phyloP scores from a whole-genome alignment of 2,113 vertebrate species.

The Damaliscus lunatus region DNA sequence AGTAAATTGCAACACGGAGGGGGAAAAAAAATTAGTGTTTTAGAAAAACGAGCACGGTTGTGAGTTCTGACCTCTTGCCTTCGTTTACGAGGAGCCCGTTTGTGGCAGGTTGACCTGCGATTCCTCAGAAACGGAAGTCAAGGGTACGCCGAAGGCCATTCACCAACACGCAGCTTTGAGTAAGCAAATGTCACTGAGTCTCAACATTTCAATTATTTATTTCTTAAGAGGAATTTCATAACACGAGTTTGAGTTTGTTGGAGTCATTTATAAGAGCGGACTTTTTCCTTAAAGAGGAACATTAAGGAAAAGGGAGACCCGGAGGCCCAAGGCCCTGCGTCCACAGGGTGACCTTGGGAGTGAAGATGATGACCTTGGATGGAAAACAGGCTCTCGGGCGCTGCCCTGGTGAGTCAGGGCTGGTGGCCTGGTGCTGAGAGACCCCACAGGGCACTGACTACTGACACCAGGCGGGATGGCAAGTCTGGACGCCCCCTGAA shows the following conservation, averaged over 20 bases:
- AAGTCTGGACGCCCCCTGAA: not conserved
- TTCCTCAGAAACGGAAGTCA: slow-evolving; percentile 67
- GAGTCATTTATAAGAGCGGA: slow-evolving; percentile 31
- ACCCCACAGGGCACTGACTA: not conserved
- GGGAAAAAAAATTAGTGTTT: not conserved
- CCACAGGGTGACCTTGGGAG: slow-evolving; percentile 59
- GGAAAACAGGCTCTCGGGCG: not conserved
- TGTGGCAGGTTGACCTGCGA: slow-evolving; percentile 53
- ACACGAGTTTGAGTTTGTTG: slow-evolving; percentile 41
- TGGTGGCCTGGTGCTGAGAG: not conserved
- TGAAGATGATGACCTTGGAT: not conserved
- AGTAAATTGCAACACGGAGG: slow-evolving; percentile 45
- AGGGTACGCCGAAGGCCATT: slow-evolving; percentile 67
- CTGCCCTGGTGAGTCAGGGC: not conserved
- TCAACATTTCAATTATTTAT: slow-evolving; percentile 68
- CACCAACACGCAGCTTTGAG: slow-evolving; percentile 59
- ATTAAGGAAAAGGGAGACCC: not conserved
- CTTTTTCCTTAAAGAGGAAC: slow-evolving; percentile 41
- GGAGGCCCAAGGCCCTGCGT: slow-evolving; percentile 34
- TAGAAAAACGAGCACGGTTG: not conserved
- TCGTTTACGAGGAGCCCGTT: slow-evolving; percentile 64
- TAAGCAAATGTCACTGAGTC: slow-evolving; percentile 67
- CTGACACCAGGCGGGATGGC: not conserved
- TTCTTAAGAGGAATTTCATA: slow-evolving; percentile 69
- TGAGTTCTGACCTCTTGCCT: slow-evolving; percentile 37